A percentile compares a stretch with the other conserved stretches of the same genome.
Evolutionary conservation across 2,113 vertebrate species (phyloP).

Genomic region (Oreochromis niloticus): DNA sequence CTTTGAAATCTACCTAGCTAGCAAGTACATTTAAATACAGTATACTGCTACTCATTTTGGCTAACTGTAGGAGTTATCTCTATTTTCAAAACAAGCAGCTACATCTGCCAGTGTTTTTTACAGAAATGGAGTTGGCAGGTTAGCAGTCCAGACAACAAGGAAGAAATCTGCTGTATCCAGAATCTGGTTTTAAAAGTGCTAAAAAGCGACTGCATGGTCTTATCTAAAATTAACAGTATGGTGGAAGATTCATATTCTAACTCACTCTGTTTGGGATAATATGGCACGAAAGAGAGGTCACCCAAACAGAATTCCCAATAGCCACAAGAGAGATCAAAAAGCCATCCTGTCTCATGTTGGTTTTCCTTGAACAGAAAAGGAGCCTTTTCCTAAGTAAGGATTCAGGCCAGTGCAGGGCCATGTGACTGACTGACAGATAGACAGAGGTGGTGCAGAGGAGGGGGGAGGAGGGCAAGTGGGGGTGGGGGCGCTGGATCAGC

Average conservation of each 20-base stretch:
- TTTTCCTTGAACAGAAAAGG: not conserved
- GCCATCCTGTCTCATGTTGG: not conserved
- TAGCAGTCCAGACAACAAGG: not conserved
- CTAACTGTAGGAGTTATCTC: not conserved
- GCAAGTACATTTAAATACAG: not conserved
- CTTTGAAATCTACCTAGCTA: not conserved
- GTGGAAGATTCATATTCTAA: not conserved
- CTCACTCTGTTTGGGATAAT: not conserved
- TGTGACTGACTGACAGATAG: slow-evolving; percentile 38
- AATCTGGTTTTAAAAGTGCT: not conserved
- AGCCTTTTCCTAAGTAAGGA: not conserved
- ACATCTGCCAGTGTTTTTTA: not conserved
- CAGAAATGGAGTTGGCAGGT: not conserved
- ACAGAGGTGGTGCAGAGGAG: slow-evolving; percentile 2
- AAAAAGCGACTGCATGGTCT: not conserved
- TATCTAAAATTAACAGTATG: not conserved
- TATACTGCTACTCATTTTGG: not conserved
- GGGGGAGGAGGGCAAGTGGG: not conserved
- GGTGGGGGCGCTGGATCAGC: slow-evolving; percentile 41
- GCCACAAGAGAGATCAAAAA: not conserved
- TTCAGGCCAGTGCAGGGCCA: slow-evolving; percentile 5
- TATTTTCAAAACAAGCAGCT: not conserved
- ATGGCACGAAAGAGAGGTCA: not conserved
- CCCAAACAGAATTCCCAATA: not conserved
- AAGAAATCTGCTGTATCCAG: not conserved